Conservation (phyloP, 2,797 vertebrate genomes). For the Gymnothorax javanicus region DNA sequence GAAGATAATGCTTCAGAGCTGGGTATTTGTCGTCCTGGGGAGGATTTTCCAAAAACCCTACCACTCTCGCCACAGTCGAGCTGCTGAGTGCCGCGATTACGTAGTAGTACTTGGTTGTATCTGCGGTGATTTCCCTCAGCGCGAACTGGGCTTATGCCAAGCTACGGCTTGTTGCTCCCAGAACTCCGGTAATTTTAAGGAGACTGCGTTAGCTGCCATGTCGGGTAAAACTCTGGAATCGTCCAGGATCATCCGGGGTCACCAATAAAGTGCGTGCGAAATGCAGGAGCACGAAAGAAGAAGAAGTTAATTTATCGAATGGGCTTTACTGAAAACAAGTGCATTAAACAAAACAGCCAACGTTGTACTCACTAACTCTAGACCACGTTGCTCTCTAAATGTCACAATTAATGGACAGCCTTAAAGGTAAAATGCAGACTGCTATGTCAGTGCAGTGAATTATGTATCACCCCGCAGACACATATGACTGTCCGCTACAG, state of each 20-base stretch:
- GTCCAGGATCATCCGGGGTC: background rate
- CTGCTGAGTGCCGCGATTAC: background rate
- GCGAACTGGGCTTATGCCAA: background rate
- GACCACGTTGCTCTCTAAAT: no score
- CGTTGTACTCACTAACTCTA: no score
- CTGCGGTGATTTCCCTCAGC: background rate
- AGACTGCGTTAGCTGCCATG: background rate
- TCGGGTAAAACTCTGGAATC: background rate
- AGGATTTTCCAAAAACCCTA: background rate
- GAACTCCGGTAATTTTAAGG: constrained; percentile 9
- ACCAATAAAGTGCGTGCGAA: background rate
- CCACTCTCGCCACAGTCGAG: background rate
- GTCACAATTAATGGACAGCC: no score
- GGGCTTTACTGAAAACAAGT: no score
- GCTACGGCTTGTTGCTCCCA: background rate
- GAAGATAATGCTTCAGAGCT: background rate
- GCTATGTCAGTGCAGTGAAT: no score
- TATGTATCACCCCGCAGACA: no score
- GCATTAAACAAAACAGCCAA: no score
- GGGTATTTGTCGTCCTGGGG: background rate
- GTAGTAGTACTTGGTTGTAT: constrained; percentile 13
- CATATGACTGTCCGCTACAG: no score
- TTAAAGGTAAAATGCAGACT: no score
- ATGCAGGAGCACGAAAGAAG: no score
- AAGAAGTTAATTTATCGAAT: no score